These are phyloP conservation scores for Halichoeres trimaculatus DNA, from an alignment of 2,113 vertebrate genomes.

Conservation along the genomic window DNA sequence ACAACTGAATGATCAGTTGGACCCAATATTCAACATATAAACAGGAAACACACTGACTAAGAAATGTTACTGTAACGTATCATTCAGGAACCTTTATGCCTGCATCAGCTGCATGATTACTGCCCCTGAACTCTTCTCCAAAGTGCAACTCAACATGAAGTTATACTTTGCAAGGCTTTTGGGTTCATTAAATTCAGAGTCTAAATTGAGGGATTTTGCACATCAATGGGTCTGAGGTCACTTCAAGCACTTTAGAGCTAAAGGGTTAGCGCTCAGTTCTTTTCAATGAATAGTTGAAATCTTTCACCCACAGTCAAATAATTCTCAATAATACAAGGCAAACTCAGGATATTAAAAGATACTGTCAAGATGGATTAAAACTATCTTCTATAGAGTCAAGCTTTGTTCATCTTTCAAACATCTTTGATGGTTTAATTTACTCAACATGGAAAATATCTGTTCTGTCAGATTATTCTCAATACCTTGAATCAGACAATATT, in stretches of 20 bases:
- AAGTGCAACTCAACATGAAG: too few species aligned
- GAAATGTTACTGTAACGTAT: too few species aligned
- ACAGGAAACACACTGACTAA: too few species aligned
- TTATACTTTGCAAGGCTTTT: background rate
- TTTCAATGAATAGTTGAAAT: background rate
- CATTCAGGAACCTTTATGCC: too few species aligned
- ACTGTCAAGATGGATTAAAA: background rate
- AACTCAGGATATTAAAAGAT: background rate
- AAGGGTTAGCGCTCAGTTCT: background rate
- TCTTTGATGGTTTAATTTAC: constrained; percentile 28
- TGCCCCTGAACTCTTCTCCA: too few species aligned
- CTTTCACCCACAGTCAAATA: background rate
- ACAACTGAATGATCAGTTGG: too few species aligned
- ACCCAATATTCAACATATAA: too few species aligned
- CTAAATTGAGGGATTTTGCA: background rate
- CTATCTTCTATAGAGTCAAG: background rate
- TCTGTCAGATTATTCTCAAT: background rate
- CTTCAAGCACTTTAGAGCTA: background rate
- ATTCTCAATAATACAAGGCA: background rate
- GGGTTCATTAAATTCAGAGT: background rate
- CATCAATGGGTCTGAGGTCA: background rate
- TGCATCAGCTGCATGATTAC: too few species aligned
- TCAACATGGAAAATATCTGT: background rate
- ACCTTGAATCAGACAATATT: constrained; percentile 27
- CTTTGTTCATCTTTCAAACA: background rate